phyloP scores from a whole-genome alignment of 2,797 vertebrate species.

The Ambastaia sidthimunki region DNA sequence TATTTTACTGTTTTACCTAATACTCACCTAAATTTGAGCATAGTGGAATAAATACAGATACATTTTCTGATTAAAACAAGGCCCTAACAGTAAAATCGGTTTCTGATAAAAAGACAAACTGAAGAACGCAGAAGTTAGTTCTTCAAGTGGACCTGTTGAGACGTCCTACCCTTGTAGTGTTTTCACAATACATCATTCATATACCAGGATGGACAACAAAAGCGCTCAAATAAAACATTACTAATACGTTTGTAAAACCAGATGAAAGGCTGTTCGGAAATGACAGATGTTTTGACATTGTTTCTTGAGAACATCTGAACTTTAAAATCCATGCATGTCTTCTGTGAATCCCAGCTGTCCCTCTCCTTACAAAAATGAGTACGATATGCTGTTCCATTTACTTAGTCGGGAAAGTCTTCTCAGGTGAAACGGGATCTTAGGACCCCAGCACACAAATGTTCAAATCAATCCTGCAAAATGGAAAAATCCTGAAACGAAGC shows the following conservation, averaged over 20 bases:
- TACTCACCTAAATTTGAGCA: not conserved
- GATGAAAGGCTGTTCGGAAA: conserved; percentile 5
- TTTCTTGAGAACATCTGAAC: not conserved
- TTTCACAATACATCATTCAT: conserved; percentile 51
- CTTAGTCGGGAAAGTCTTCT: not conserved
- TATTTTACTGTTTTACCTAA: conserved; percentile 2
- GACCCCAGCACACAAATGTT: conserved; percentile 19
- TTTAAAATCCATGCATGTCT: conserved; percentile 22
- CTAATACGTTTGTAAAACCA: conserved; percentile 34
- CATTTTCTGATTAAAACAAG: conserved; percentile 27
- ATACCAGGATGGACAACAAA: conserved; percentile 41
- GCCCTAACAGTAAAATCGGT: not conserved
- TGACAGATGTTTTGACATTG: not conserved
- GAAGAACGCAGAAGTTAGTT: conserved; percentile 7
- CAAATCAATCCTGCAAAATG: conserved; percentile 9
- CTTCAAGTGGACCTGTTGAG: not conserved
- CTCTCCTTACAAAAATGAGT: not conserved
- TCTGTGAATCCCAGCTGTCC: conserved; percentile 28
- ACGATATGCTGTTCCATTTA: not conserved
- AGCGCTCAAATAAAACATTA: conserved; percentile 21
- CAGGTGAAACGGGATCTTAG: not conserved
- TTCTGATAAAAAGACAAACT: conserved; percentile 1
- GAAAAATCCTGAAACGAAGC: conserved; percentile 13
- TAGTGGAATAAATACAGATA: not conserved
- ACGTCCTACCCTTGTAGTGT: conserved; percentile 52